Evolutionary conservation across 2,888 invertebrate species (phyloP), one percentile per base, ranked within the genome.

Genomic region (Phania funesta): DNA sequence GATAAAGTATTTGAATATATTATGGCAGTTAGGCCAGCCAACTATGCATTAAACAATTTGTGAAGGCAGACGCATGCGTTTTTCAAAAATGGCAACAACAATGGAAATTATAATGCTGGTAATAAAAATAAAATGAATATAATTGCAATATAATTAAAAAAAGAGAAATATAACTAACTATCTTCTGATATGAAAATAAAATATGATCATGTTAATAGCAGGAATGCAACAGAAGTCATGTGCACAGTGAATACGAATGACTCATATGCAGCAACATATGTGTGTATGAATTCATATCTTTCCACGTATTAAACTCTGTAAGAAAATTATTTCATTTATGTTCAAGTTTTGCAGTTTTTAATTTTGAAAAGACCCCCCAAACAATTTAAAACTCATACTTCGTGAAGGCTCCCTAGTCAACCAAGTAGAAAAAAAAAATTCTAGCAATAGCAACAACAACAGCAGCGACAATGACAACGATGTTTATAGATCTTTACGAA

Each of bases 1-100:
- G 58, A 71, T 78, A 78, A 75, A 82, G 75, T 82, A 78, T 82
- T 82, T 82, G 74, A 74, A 82, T 78, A 74, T 58, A 78, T 78
- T 82, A n/a, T n/a, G n/a, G n/a, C n/a, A 75, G 78, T 78, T 71
- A 78, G 60, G 82, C 74, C 78, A 82, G 52, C 75, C 82, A 75
- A 70, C 75, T 78, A 65, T 60, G 16, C 18, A 44, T 44, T 3
- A 20, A 64, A 65, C 52, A 70, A 74, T 74, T 16, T 24, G 38
- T 44, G 20, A 65, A 65, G 20, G 22, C 9, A 48, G 20, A 29
- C 9, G 48, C 32, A 9, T 35, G 44, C 16, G 62, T 74, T 64
- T 24, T 54, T 44, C 3, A 16, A 5, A 48, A 44, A 48, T 58
- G 35, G 11, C 38, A 62, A 20, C 41, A 68, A 54, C 29, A 41